A percentile compares a stretch with the other conserved stretches of the same genome.
Evolutionary conservation across 2,113 vertebrate genomes (phyloP).

Genomic region (Paracanthobrama guichenoti): DNA sequence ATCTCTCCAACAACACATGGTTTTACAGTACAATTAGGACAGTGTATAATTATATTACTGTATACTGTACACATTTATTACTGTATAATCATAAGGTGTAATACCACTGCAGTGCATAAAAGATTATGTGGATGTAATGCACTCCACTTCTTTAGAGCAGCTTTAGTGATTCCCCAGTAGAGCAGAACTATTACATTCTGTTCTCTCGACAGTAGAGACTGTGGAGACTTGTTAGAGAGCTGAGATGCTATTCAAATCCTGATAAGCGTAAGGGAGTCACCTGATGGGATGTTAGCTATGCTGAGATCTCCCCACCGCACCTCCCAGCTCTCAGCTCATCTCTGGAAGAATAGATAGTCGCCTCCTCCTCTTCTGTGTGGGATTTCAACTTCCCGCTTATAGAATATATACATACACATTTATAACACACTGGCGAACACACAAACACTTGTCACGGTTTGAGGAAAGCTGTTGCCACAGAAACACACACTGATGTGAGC

Average conservation of each 20-base stretch:
- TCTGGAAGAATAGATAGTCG: constrained; percentile 42
- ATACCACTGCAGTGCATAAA: neutral
- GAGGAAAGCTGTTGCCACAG: constrained; percentile 67
- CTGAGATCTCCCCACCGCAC: constrained; percentile 17
- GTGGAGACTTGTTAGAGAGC: constrained; percentile 22
- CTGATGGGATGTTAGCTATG: constrained; percentile 30
- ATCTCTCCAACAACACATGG: no score
- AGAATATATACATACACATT: constrained; percentile 45
- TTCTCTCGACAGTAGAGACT: constrained; percentile 4
- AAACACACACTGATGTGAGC: constrained; percentile 61
- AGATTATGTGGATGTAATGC: neutral
- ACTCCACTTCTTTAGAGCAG: constrained; percentile 3
- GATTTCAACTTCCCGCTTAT: constrained; percentile 55
- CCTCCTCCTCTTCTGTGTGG: constrained; percentile 41
- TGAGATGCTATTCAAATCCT: constrained; percentile 31
- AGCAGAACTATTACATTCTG: constrained; percentile 15
- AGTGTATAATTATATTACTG: no score
- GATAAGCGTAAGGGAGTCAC: constrained; percentile 26
- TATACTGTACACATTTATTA: no score
- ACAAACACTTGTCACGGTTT: constrained; percentile 28
- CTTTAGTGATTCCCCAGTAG: neutral
- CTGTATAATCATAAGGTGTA: neutral
- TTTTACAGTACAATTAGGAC: no score
- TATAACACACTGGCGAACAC: constrained; percentile 39
- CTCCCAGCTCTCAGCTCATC: constrained; percentile 38